A percentile compares a stretch with the other conserved stretches of the same genome.
phyloP scores from a whole-genome alignment of 2,797 vertebrate genomes.

The Chelmon rostratus region DNA sequence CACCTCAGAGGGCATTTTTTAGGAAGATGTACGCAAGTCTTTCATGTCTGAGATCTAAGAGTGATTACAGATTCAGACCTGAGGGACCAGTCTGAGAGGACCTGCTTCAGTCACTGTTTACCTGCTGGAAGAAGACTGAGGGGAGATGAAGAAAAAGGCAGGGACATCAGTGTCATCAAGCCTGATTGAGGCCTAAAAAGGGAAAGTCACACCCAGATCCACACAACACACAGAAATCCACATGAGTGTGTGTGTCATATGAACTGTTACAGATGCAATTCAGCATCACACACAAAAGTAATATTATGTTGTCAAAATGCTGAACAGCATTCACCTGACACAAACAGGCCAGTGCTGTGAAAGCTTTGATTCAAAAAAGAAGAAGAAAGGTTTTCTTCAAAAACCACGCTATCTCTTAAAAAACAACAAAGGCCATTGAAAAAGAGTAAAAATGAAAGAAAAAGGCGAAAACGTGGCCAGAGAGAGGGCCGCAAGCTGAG shows the following conservation, averaged over 20 bases:
- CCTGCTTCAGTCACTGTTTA: conserved; percentile 78
- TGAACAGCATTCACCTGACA: conserved; percentile 23
- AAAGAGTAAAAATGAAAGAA: conserved; percentile 51
- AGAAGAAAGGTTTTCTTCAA: conserved; percentile 65
- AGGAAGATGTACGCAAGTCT: conserved; percentile 75
- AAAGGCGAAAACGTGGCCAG: conserved; percentile 70
- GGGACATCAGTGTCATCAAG: conserved; percentile 63
- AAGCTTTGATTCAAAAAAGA: conserved; percentile 24
- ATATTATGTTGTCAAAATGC: conserved; percentile 4
- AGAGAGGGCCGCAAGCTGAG: conserved; percentile 77
- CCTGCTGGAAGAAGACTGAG: conserved; percentile 64
- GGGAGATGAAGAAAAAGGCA: conserved; percentile 45
- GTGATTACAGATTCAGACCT: conserved; percentile 81
- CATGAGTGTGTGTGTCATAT: background rate
- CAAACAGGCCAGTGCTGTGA: conserved; percentile 20
- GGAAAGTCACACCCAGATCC: background rate
- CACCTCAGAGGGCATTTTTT: conserved; percentile 78
- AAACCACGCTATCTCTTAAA: conserved; percentile 57
- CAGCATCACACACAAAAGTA: background rate
- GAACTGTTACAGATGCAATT: conserved; percentile 12
- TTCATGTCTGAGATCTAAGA: conserved; percentile 86
- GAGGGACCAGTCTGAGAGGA: conserved; percentile 73
- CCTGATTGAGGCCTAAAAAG: conserved; percentile 39
- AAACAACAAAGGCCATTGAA: conserved; percentile 67
- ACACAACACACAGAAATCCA: conserved; percentile 7